Evolutionary conservation across 2,888 invertebrate species (phyloP).

Genomic region (Timandra comae): DNA sequence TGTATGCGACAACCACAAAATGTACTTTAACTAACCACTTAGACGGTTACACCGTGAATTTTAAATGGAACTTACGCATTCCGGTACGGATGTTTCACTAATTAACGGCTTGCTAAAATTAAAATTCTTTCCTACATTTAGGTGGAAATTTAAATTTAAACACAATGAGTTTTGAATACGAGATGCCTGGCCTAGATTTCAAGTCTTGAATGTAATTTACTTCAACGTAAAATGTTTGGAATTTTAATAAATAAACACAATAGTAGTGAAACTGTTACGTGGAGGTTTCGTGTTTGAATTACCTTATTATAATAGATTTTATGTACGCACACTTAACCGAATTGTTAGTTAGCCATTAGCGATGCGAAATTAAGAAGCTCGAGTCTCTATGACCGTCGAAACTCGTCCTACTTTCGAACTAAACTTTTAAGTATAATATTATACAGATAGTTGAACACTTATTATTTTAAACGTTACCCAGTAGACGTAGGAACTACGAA

Average conservation of each 20-base stretch:
- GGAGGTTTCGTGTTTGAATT: too few relatives aligned
- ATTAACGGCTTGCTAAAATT: constrained; percentile 13
- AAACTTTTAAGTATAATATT: too few relatives aligned
- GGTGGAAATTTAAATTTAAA: constrained; percentile 1
- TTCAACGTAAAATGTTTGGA: too few relatives aligned
- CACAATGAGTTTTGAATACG: neutral
- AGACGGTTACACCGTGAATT: constrained; percentile 14
- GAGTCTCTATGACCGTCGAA: too few relatives aligned
- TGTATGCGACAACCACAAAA: constrained; percentile 10
- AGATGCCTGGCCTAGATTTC: neutral
- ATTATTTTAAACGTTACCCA: too few relatives aligned
- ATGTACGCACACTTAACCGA: too few relatives aligned
- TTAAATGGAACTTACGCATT: constrained; percentile 19
- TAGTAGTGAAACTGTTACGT: too few relatives aligned
- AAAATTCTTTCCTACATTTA: constrained; percentile 9
- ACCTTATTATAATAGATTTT: too few relatives aligned
- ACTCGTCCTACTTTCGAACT: too few relatives aligned
- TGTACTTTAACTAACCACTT: constrained; percentile 19
- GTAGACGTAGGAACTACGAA: constrained; percentile 4
- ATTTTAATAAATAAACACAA: too few relatives aligned
- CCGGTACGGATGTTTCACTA: constrained; percentile 14
- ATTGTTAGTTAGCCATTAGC: too few relatives aligned
- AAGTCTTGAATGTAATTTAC: neutral
- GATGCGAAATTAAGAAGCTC: too few relatives aligned
- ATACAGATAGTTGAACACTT: neutral